Base-by-base conservation (phyloP, 2,113 vertebrate species). In the Castor canadensis region DNA sequence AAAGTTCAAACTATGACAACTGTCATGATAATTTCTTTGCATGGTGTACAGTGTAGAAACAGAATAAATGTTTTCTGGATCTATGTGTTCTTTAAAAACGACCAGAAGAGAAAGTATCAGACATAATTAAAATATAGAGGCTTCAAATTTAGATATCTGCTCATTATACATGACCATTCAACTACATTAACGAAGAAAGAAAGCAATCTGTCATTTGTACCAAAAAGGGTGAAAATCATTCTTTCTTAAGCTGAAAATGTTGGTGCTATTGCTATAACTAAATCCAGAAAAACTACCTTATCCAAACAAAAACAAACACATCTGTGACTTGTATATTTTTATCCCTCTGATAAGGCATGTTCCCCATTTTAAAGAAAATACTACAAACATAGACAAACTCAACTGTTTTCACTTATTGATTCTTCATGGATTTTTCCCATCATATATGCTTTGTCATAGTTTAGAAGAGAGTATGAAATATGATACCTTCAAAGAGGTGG, bases 191-290 rank as follows among this genome's bases (percentile, higher is more conserved):
- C 16, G 0, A 82, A 69, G 0, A 17, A 80, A 92, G 32, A 66
- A 0, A 79, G 40, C 71, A 95, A 93, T 32, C 22, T 35, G 52
- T 28, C 62, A 26, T 58, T 5, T 40, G 26, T 72, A 47, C 30
- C 45, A 87, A 93, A 96, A 95, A 9, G 80, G 30, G 80, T 56
- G 71, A 96, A 96, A 97, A 84, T 7, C n/a, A 62, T 79, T 77
- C 2, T 64, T 95, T 12, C 80, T 88, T 84, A 19, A 93, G 80
- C 71, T 93, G 40, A 81, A 72, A 95, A 91, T 9, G 0, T 64
- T 17, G 35, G 0, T 67, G 24, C 35, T 43, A 95, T 87, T 81
- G 9, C 76, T 89, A 2, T 22, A 82, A 87, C 95, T 89, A 97
- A 95, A 82, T 80, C 80, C 89, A 86, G 16, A 7, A 92, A 32